Conservation (phyloP, 1,140 invertebrate species). For the Solenopsis invicta region DNA sequence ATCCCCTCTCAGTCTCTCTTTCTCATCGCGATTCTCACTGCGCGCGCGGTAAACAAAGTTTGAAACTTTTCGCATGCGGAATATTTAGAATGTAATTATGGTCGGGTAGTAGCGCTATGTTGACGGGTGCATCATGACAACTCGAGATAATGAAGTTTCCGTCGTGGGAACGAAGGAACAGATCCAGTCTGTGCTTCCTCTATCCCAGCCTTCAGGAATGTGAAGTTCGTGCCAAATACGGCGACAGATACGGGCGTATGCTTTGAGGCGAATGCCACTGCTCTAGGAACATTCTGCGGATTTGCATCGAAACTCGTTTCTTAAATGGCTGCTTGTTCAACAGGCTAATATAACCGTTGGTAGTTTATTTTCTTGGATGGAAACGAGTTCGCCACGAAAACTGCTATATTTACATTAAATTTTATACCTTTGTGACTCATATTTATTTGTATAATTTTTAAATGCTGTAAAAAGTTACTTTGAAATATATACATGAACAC, state of each 20-base stretch:
- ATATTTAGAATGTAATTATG: slow-evolving; percentile 54
- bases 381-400: slow-evolving; percentile 12
- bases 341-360: slow-evolving; percentile 46
- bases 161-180: slow-evolving; percentile 34
- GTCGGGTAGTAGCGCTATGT: slow-evolving; percentile 10
- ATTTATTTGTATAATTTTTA: slow-evolving; percentile 39
- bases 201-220: slow-evolving; percentile 14
- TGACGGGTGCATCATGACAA: slow-evolving; percentile 49
- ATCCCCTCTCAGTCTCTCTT: no score
- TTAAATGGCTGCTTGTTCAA: slow-evolving; percentile 58
- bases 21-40: background rate
- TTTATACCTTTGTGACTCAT: background rate
- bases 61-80: slow-evolving; percentile 43
- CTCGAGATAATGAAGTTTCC: slow-evolving; percentile 59
- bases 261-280: slow-evolving; percentile 33
- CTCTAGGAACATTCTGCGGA: slow-evolving; percentile 25
- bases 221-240: slow-evolving; percentile 53
- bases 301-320: slow-evolving; percentile 57
- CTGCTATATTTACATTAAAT: slow-evolving; percentile 21
- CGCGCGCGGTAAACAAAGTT: slow-evolving; percentile 14
- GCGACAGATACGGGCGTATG: slow-evolving; percentile 30
- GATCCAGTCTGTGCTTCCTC: slow-evolving; percentile 27
- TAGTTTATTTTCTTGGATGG: slow-evolving; percentile 29
- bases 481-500: background rate
- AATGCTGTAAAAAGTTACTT: slow-evolving; percentile 1